Evolutionary conservation across 2,888 invertebrate species (phyloP), one percentile per base, ranked within the genome.

Genomic region (Crossocerus cetratus): DNA sequence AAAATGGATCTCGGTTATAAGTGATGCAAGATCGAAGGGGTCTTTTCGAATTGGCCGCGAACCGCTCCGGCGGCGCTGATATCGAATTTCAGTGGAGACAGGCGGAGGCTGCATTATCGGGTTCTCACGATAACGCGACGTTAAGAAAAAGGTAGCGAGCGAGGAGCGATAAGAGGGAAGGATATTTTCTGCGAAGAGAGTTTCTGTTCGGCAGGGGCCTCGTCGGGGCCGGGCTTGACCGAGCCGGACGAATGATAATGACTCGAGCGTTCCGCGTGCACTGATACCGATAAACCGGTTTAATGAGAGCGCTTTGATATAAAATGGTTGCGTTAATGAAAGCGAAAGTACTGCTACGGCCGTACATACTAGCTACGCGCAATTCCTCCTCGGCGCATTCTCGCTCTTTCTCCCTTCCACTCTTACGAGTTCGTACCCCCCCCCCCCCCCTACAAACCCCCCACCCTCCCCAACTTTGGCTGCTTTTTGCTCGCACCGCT

Each of bases 251-350:
- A 32, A 32, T 53, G 20, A 54, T 56, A 65, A 58, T 58, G 18
- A 55, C 20, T 22, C 55, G 32, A 65, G 11, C 53, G 58, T 60
- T 11, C 21, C 63, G 53, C 59, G 53, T 57, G 54, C 13, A 32
- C 63, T 45, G 45, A 62, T 65, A 65, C 49, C 43, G 44, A 32
- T 43, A 57, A 32, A 69, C 21, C 64, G 59, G 60, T 72, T 61
- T 69, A 53, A 60, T 69, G 43, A 69, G 13, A 63, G 16, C 55
- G 20, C 55, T 55, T 14, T 20, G 18, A 16, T 18, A 49, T 53
- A 32, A 49, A 65, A 65, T 57, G 68, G 44, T 69, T 61, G 57
- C 18, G 57, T 22, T 14, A 18, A 49, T 16, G 49, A 49, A 49
- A 49, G 49, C 49, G 49, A 49, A 49, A 49, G 49, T 49, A 49